Percentiles rank a stretch among this genome's conserved stretches.
These are phyloP conservation scores for Salarias fasciatus DNA, from an alignment of 2,797 vertebrate genomes.

Conservation along the genomic window DNA sequence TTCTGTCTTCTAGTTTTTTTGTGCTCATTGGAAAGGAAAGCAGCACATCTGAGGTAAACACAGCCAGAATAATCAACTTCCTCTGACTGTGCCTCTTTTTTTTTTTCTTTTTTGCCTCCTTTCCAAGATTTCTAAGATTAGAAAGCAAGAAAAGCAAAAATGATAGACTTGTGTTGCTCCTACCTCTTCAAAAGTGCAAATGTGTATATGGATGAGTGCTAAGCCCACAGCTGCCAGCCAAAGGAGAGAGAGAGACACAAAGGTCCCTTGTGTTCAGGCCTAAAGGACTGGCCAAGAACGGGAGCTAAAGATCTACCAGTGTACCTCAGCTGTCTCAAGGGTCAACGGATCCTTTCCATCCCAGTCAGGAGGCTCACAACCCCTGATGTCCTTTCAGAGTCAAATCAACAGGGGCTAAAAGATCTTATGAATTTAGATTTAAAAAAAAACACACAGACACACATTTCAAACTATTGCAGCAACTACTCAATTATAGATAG, in stretches of 20 bases:
- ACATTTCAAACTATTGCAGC: constrained; percentile 4
- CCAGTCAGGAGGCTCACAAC: constrained; percentile 48
- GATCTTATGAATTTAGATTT: constrained; percentile 46
- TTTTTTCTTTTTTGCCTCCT: constrained; percentile 59
- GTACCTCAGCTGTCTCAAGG: constrained; percentile 80
- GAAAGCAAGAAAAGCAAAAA: constrained; percentile 38
- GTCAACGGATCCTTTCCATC: constrained; percentile 73
- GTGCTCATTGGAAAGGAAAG: constrained; percentile 51
- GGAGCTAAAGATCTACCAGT: constrained; percentile 73
- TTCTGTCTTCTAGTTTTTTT: constrained; percentile 20
- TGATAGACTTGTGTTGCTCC: constrained; percentile 59
- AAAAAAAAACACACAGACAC: constrained; percentile 14
- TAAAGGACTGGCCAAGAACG: constrained; percentile 74
- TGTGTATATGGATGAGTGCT: constrained; percentile 73
- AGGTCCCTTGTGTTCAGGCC: constrained; percentile 72
- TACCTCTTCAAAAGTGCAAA: constrained; percentile 69
- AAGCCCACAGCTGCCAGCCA: constrained; percentile 80
- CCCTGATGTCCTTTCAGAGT: constrained; percentile 42
- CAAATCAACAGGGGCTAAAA: constrained; percentile 50
- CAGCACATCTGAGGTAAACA: constrained; percentile 59
- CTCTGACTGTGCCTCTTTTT: constrained; percentile 45
- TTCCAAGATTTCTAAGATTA: constrained; percentile 71
- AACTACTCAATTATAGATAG: constrained; percentile 36
- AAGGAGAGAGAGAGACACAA: constrained; percentile 73
- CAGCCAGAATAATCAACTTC: constrained; percentile 68